phyloP scores from a whole-genome alignment of 2,888 invertebrate species.

The Uloborus plumipes region DNA sequence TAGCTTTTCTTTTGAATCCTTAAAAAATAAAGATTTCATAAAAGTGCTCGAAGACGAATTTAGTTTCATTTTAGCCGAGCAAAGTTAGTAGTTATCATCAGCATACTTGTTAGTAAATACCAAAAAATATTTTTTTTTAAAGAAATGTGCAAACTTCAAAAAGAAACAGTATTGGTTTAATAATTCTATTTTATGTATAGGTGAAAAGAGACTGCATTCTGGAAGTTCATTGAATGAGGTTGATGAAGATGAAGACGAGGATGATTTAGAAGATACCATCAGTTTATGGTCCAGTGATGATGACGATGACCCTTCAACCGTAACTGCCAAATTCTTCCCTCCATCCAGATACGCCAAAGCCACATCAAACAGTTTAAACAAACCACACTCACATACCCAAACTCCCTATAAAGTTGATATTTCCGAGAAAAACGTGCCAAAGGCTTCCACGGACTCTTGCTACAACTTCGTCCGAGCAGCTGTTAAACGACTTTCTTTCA shows the following conservation, averaged over 20 bases:
- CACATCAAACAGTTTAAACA: not conserved
- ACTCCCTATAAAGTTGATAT: slow-evolving; percentile 12
- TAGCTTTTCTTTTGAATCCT: too few species aligned
- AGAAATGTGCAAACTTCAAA: too few species aligned
- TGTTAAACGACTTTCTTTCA: slow-evolving; percentile 74
- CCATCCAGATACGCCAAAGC: not conserved
- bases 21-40: too few species aligned
- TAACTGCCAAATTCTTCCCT: slow-evolving; percentile 8
- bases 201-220: not conserved
- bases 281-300: slow-evolving; percentile 40
- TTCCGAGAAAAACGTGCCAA: slow-evolving; percentile 75
- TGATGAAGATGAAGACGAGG: slow-evolving; percentile 23
- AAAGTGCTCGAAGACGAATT: too few species aligned
- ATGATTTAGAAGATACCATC: slow-evolving; percentile 34
- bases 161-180: too few species aligned
- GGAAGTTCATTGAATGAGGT: not conserved
- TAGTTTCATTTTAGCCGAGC: too few species aligned
- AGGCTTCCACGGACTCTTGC: slow-evolving; percentile 92
- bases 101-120: too few species aligned
- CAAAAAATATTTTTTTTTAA: too few species aligned
- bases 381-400: slow-evolving; percentile 8
- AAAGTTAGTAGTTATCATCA: too few species aligned
- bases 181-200: not conserved
- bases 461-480: slow-evolving; percentile 92
- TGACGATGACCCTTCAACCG: slow-evolving; percentile 4